Evolutionary conservation across 1,140 invertebrate genomes (phyloP).

Genomic region (Riptortus pedestris): DNA sequence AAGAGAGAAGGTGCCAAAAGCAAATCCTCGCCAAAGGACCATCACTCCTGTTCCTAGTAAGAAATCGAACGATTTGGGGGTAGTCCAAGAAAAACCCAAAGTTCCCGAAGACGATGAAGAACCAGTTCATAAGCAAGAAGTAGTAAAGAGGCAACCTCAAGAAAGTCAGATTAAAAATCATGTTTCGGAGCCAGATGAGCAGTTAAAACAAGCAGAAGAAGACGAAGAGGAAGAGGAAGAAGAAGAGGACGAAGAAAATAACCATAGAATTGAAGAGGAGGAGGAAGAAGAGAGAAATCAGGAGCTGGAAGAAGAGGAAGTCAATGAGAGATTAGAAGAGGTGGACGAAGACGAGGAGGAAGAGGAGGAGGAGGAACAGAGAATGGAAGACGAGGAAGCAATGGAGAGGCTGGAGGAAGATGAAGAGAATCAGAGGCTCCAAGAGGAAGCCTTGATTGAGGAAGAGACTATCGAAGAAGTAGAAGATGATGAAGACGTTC

Average conservation of each 20-base stretch:
- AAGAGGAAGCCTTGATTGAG: neutral
- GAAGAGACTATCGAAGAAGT: slow-evolving; percentile 6
- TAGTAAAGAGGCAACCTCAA: too few species aligned
- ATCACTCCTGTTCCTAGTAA: neutral
- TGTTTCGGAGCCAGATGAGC: slow-evolving; percentile 1
- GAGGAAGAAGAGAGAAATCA: neutral
- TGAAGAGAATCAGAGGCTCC: neutral
- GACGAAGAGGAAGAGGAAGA: slow-evolving; percentile 17
- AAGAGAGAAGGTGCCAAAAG: slow-evolving; percentile 25
- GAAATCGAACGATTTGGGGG: neutral
- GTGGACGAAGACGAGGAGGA: slow-evolving; percentile 20
- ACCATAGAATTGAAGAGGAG: slow-evolving; percentile 11
- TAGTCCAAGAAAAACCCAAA: neutral
- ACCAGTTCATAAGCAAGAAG: neutral
- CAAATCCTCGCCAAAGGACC: too few species aligned
- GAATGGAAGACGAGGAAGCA: neutral
- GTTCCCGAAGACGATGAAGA: neutral
- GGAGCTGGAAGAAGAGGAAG: neutral
- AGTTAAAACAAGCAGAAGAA: neutral
- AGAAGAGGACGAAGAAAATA: neutral
- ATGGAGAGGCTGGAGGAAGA: neutral
- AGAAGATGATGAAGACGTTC: slow-evolving; percentile 1
- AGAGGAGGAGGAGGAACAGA: slow-evolving; percentile 16
- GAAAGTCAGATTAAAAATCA: too few species aligned
- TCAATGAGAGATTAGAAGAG: slow-evolving; percentile 14